Evolutionary conservation across 2,113 vertebrate genomes (phyloP), one percentile per base, ranked within the genome.

Genomic region (Hymenochirus boettgeri): DNA sequence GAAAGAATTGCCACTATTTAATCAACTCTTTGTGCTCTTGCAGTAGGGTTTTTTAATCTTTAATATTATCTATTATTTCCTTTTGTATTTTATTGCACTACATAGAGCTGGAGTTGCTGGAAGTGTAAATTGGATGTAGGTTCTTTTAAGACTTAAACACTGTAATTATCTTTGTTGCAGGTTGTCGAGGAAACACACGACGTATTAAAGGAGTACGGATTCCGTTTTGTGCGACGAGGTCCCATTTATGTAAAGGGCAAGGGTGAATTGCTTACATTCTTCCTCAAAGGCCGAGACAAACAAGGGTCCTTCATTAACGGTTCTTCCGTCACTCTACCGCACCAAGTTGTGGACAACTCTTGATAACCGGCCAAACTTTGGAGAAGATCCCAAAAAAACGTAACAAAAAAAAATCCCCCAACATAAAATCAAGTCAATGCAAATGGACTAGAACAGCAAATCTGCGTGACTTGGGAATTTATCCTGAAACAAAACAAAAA

Each of bases 171-270:
- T 47, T 13, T 19, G 35, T 9, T 15, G 57, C 79, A 98, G 95
- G 94, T 97, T 72, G 95, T 98, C 69, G 95, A 98, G 73, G 95
- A 98, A 72, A 95, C 92, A 13, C 94, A 97, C 71, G 81, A 81
- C 72, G 92, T 97, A 78, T 83, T 97, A 33, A 94, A 92, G 66
- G 94, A 95, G 17, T 97, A 89, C 0, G 90, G 93, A 10, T 98
- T 98, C 81, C 93, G 94, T 62, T 97, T 98, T 1, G 91, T 96
- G 24, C 85, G 93, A 51, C 83, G 94, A 17, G 95, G 95, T 13
- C 91, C 92, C 51, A 89, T 98, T 77, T 97, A 86, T 15, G 93
- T 98, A 42, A 98, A 98, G 52, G 95, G 95, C 11, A 98, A 98
- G 57, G 95, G 95, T 3, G 93, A 97, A 72, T 83, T 98, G 69